Conservation (phyloP, 1,140 invertebrate genomes). For the Vanessa tameamea region DNA sequence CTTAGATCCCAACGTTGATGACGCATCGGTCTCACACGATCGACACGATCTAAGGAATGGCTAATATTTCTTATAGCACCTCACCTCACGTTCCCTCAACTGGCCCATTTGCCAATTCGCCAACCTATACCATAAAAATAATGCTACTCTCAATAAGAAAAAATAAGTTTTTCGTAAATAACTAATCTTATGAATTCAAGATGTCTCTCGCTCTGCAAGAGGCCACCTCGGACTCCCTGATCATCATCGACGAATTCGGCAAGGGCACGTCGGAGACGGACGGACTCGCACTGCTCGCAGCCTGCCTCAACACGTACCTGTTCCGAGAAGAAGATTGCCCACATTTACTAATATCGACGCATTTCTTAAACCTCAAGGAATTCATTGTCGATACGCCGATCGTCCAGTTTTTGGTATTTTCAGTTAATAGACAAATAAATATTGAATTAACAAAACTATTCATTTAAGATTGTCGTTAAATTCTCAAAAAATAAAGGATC, state of each 20-base stretch:
- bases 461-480: too few species aligned
- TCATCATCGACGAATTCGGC: constrained; percentile 96
- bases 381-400: constrained; percentile 78
- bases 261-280: constrained; percentile 91
- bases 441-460: too few species aligned
- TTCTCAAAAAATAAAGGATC: too few species aligned
- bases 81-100: too few species aligned
- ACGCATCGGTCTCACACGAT: too few species aligned
- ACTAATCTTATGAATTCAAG: constrained; percentile 70
- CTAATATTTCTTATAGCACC: too few species aligned
- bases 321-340: constrained; percentile 82
- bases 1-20: too few species aligned
- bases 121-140: too few species aligned
- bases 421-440: too few species aligned
- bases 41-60: too few species aligned
- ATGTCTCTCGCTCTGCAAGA: constrained; percentile 86
- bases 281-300: constrained; percentile 86
- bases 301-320: constrained; percentile 85
- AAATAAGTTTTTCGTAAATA: neutral
- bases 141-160: too few species aligned
- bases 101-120: too few species aligned
- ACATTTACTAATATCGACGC: constrained; percentile 89
- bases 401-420: constrained; percentile 79
- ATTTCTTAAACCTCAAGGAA: constrained; percentile 85
- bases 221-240: constrained; percentile 85